Evolutionary conservation across 2,888 invertebrate genomes (phyloP), one percentile per base, ranked within the genome.

Genomic region (Drosophila subsilvestris): DNA sequence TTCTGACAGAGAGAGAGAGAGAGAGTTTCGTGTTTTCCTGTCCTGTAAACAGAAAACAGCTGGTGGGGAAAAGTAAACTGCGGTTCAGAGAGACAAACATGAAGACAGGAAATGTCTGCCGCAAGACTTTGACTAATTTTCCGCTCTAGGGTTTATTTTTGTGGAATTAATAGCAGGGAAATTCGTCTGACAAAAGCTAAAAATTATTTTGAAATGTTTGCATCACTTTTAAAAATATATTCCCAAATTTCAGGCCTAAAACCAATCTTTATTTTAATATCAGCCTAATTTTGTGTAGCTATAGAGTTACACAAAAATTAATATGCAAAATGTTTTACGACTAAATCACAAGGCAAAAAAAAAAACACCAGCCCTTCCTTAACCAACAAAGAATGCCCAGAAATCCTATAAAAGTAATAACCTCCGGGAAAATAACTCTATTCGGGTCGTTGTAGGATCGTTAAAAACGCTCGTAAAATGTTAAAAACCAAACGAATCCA

Each of bases 21-120:
- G 56, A 71, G 68, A 62, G 51, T 20, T 53, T 69, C 43, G 14
- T 37, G 14, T 37, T 37, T 37, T 37, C 37, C 57, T 55, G 48
- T 55, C 37, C 68, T 78, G 78, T 89, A 89, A 89, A 89, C 79
- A 88, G 58, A 84, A 77, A 88, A 78, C 89, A 86, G 89, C 89
- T 88, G 83, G 42, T 32, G 49, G 49, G 49, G 22, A 7, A 71
- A 70, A 48, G 53, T 18, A 20, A 48, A 42, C 29, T 29, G 37
- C 6, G 6, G 4, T 10, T 32, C 32, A 14, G 6, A 14, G 20
- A 20, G 0, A 53, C 3, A 25, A 17, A 32, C 12, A 42, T 10
- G n/a, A 12, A 25, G 17, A 47, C 47, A 17, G 50, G 47, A 62
- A 55, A 47, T 32, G 73, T 20, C 22, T 45, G 43, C 44, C 47